These are phyloP conservation scores for Apotomis betuletana DNA, from an alignment of 2,888 invertebrate genomes.

Conservation along the genomic window DNA sequence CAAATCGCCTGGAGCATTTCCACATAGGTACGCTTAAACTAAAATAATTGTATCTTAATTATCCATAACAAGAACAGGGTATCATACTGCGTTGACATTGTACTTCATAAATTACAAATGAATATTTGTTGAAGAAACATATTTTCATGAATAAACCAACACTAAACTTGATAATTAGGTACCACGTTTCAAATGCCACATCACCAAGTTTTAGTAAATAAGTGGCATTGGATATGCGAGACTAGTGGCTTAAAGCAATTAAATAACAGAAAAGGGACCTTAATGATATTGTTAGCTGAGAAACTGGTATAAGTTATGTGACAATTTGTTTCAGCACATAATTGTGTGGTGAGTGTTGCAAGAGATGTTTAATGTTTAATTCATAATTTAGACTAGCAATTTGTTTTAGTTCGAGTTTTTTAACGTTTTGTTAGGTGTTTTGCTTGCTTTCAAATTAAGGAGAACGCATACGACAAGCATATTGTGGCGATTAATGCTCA, in stretches of 20 bases:
- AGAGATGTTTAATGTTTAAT: neutral
- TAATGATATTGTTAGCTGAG: neutral
- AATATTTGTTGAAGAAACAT: neutral
- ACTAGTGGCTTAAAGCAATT: neutral
- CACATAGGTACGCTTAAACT: neutral
- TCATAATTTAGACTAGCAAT: too few species aligned
- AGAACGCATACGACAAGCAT: too few species aligned
- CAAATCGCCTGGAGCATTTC: neutral
- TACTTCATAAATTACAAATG: neutral
- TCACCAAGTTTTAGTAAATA: neutral
- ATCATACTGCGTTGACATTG: neutral
- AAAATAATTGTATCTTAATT: neutral
- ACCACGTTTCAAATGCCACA: neutral
- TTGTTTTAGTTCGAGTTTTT: neutral
- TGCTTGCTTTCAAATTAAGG: too few species aligned
- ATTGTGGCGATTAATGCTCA: too few species aligned
- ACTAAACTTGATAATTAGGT: neutral
- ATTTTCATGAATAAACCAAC: neutral
- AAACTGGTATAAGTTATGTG: neutral
- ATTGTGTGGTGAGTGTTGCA: neutral
- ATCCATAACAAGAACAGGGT: neutral
- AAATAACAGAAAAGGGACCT: neutral
- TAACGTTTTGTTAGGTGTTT: neutral
- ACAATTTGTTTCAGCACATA: neutral
- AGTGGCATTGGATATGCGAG: neutral